Evolutionary conservation across 2,888 invertebrate species (phyloP).

Genomic region (Dicyrtomina minuta): DNA sequence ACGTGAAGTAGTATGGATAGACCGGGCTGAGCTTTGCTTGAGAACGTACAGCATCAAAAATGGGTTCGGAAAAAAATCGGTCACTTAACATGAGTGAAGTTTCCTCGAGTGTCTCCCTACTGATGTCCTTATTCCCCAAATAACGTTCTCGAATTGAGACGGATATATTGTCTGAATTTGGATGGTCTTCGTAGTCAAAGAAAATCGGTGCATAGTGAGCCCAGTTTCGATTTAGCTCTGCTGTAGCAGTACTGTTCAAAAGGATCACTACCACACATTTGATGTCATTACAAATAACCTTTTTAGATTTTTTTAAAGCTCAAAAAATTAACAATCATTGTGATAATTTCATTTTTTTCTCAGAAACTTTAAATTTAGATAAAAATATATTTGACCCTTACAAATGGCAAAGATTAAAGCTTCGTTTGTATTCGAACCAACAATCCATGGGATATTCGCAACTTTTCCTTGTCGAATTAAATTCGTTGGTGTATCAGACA

Average conservation of each 20-base stretch:
- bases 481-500: conserved; percentile 58
- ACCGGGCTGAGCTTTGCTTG: not conserved
- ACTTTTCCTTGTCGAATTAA: conserved; percentile 57
- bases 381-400: not conserved
- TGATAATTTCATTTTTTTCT: no score
- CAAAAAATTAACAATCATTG: no score
- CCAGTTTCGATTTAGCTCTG: conserved; percentile 2
- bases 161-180: not conserved
- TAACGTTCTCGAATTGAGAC: not conserved
- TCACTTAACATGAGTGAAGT: not conserved
- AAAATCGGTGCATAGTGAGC: not conserved
- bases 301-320: no score
- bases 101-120: not conserved
- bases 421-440: conserved; percentile 13
- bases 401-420: not conserved
- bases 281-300: no score
- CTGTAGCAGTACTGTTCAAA: no score
- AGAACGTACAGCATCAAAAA: not conserved
- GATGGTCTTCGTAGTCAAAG: not conserved
- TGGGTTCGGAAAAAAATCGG: conserved; percentile 6
- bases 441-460: conserved; percentile 59
- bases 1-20: conserved; percentile 9
- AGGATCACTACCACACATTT: no score
- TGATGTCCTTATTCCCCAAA: not conserved
- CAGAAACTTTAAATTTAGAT: no score